These are phyloP conservation scores for Synergus laeviventris DNA, from an alignment of 2,888 invertebrate species.

Conservation along the genomic window DNA sequence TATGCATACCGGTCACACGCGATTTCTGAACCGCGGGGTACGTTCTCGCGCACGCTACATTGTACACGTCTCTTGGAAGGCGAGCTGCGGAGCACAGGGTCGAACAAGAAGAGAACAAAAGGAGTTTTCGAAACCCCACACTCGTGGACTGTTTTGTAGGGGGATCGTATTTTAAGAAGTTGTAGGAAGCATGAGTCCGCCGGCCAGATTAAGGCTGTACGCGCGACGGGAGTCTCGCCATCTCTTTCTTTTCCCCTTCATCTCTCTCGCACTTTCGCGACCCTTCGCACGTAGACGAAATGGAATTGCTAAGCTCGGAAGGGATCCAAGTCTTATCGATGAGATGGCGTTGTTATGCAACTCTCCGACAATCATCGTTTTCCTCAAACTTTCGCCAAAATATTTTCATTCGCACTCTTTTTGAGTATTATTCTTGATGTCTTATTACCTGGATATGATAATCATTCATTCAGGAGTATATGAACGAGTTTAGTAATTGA, in stretches of 20 bases:
- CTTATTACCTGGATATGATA: too few relatives aligned
- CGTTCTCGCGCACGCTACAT: slow-evolving; percentile 52
- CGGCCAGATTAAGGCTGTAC: slow-evolving; percentile 66
- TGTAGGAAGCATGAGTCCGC: slow-evolving; percentile 67
- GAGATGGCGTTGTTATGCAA: slow-evolving; percentile 38
- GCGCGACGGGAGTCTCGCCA: slow-evolving; percentile 56
- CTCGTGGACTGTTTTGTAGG: slow-evolving; percentile 65
- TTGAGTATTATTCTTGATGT: too few relatives aligned
- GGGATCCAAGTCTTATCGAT: slow-evolving; percentile 31
- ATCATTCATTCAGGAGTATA: too few relatives aligned
- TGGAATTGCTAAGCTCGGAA: slow-evolving; percentile 35
- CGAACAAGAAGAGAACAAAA: slow-evolving; percentile 50
- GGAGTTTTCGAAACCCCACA: slow-evolving; percentile 54
- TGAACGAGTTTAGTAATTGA: background rate
- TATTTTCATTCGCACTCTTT: too few relatives aligned
- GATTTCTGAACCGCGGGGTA: slow-evolving; percentile 40
- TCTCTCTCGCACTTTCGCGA: slow-evolving; percentile 37
- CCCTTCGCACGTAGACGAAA: slow-evolving; percentile 21
- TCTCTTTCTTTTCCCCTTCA: slow-evolving; percentile 46
- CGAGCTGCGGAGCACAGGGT: slow-evolving; percentile 47
- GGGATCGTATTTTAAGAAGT: slow-evolving; percentile 70
- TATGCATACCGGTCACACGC: slow-evolving; percentile 32
- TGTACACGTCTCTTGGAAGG: slow-evolving; percentile 53
- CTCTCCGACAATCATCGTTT: slow-evolving; percentile 2
- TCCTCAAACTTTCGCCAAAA: background rate